Base-by-base conservation (phyloP, 1,140 invertebrate genomes). In the Parasteatoda tepidariorum region DNA sequence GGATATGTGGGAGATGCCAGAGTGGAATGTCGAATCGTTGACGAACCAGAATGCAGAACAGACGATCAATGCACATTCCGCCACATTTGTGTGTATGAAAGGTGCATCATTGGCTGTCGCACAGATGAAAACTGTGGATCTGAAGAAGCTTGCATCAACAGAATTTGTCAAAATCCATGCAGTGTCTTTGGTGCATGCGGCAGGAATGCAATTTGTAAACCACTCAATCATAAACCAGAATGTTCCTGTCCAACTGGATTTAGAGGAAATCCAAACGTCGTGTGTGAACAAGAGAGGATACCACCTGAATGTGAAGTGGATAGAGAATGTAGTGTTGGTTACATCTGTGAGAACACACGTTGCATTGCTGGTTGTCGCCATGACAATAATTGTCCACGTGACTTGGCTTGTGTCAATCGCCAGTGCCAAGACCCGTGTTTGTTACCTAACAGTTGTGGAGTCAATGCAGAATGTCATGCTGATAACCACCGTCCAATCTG, bases 351-450 rank as follows among this genome's bases (percentile, higher is more conserved):
- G 48, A 87, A 84, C 57, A 84, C 59, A 48, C 55, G 73, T 13
- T 75, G 73, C n/a, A 57, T 75, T 22, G 66, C 91, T 34, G 96
- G 95, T n/a, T 97, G 96, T 89, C 92, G 93, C 86, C 94, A 94
- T 74, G 95, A 96, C 88, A 94, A 94, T 81, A 96, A 97, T 84
- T 98, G 96, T 89, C 94, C 95, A 1, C 90, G 91, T 38, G 94
- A 96, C 86, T 92, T 94, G 87, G 92, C 94, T 85, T 98, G 96
- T 87, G 92, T 94, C 59, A 95, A 96, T 85, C 93, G 92, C 68
- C 94, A 95, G 86, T 98, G 96, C 89, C 92, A 95, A 18, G 93
- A 95, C 88, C 95, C 95, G 2, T 98, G 96, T 86, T 87, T 95
- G 0, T 86, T 86, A 33, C 92, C 93, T 62, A 93, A 94, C 74